Conservation (phyloP, 1,140 invertebrate genomes). For the Pogonomyrmex barbatus region DNA sequence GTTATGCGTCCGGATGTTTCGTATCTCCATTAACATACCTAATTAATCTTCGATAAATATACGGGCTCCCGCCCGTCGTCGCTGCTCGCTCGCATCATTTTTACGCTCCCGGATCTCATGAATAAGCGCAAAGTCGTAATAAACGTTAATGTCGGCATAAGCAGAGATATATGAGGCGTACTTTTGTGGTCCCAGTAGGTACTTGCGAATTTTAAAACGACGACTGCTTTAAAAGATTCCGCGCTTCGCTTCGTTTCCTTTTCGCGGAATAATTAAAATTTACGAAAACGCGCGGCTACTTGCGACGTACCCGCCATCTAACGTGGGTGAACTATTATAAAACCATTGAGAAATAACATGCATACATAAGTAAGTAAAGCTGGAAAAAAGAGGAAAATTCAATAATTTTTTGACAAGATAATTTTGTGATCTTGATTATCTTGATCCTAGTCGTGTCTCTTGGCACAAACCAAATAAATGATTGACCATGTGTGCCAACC, state of each 20-base stretch:
- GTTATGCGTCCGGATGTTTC: constrained; percentile 19
- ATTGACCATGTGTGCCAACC: constrained; percentile 6
- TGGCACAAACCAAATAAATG: constrained; percentile 59
- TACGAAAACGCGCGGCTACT: constrained; percentile 40
- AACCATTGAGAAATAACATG: constrained; percentile 46
- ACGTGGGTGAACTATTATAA: constrained; percentile 36
- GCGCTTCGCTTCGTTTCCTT: constrained; percentile 14
- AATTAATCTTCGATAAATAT: constrained; percentile 71
- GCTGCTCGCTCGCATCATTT: constrained; percentile 45
- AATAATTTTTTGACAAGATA: constrained; percentile 38
- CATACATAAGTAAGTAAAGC: not conserved
- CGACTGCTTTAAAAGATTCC: constrained; percentile 26
- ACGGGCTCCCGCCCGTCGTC: not conserved
- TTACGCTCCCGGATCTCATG: constrained; percentile 30
- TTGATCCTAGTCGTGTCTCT: constrained; percentile 31
- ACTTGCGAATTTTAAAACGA: constrained; percentile 46
- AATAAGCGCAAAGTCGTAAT: constrained; percentile 62
- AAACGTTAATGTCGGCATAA: constrained; percentile 57
- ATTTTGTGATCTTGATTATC: not conserved
- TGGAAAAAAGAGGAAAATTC: not conserved
- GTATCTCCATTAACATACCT: constrained; percentile 58
- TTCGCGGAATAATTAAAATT: constrained; percentile 52
- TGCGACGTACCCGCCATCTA: not conserved
- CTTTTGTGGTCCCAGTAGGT: constrained; percentile 8
- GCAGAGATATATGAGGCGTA: constrained; percentile 1